Percentiles rank a stretch among this genome's conserved stretches.
Conservation (phyloP, 2,797 vertebrate genomes). For the Thalassophryne amazonica region DNA sequence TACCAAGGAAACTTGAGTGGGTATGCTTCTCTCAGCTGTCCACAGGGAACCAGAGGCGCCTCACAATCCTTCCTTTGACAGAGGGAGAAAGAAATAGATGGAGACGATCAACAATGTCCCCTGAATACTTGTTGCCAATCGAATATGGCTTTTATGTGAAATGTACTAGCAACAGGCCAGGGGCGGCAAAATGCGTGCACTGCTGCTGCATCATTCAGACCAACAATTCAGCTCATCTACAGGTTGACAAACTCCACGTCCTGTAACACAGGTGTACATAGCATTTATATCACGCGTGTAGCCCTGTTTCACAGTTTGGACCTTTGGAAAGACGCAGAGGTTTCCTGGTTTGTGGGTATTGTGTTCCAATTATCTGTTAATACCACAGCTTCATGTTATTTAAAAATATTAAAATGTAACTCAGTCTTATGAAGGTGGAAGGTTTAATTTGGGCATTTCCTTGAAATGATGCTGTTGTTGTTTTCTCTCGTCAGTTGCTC, state of each 20-base stretch:
- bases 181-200: conserved; percentile 2
- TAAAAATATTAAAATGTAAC: too few relatives aligned
- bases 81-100: conserved; percentile 36
- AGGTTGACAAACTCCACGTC: background rate
- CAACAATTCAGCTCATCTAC: background rate
- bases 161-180: conserved; percentile 1
- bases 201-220: conserved; percentile 1
- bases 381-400: too few relatives aligned
- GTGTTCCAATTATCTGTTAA: too few relatives aligned
- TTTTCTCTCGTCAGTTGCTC: too few relatives aligned
- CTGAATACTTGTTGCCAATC: conserved; percentile 35
- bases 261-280: background rate
- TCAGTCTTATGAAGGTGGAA: too few relatives aligned
- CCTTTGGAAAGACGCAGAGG: too few relatives aligned
- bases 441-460: too few relatives aligned
- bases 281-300: too few relatives aligned
- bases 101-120: conserved; percentile 26
- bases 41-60: conserved; percentile 32
- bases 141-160: conserved; percentile 33
- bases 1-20: conserved; percentile 57
- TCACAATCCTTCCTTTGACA: conserved; percentile 39
- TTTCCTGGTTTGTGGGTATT: too few relatives aligned
- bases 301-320: too few relatives aligned
- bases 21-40: conserved; percentile 38
- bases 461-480: too few relatives aligned